phyloP scores from a whole-genome alignment of 2,797 vertebrate genomes.

The Epinephelus coioides region DNA sequence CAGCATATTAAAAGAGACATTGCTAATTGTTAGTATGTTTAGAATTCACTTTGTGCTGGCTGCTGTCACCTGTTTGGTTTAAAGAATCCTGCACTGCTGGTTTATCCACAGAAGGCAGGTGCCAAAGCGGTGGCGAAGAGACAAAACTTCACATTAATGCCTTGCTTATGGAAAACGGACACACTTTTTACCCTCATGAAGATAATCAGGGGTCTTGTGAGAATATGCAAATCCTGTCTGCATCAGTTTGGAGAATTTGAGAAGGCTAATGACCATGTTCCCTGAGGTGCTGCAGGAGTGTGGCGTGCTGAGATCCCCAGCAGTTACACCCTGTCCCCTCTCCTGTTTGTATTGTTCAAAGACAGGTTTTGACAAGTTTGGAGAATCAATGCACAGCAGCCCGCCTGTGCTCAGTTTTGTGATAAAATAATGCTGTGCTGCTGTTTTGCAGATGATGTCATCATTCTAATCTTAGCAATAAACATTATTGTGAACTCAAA shows the following conservation, averaged over 20 bases:
- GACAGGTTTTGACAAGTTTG: conserved; percentile 19
- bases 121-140: conserved; percentile 3
- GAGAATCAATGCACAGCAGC: conserved; percentile 20
- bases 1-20: conserved; percentile 28
- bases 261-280: conserved; percentile 54
- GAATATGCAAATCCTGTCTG: conserved; percentile 53
- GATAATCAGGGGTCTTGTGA: conserved; percentile 34
- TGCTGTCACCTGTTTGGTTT: conserved; percentile 34
- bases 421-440: conserved; percentile 1
- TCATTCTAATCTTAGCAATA: conserved; percentile 7
- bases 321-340: neutral
- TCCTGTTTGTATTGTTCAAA: conserved; percentile 23
- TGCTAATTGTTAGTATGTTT: conserved; percentile 42
- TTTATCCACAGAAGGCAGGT: conserved; percentile 12
- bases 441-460: conserved; percentile 12
- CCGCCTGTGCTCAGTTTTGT: conserved; percentile 1
- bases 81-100: neutral
- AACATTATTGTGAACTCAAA: conserved; percentile 6
- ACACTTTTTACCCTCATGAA: conserved; percentile 26
- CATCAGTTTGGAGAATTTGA: conserved; percentile 55
- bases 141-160: conserved; percentile 28
- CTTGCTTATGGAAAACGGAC: conserved; percentile 3
- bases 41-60: conserved; percentile 12
- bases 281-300: conserved; percentile 26
- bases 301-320: conserved; percentile 1